Conservation (phyloP, 2,888 invertebrate genomes). For the Monoplex corrugatus region DNA sequence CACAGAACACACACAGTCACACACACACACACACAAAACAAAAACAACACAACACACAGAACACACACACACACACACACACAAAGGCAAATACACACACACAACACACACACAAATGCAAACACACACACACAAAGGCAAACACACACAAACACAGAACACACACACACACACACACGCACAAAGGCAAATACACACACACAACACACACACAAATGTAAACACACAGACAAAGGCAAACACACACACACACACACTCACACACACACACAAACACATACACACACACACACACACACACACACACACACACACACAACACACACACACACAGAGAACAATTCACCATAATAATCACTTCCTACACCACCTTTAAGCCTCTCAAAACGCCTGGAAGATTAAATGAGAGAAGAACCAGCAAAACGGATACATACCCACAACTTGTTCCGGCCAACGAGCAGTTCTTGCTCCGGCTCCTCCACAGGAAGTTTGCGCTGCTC, state of each 20-base stretch:
- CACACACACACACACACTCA: neutral
- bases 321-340: neutral
- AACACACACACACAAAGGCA: neutral
- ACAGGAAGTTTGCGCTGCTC: conserved; percentile 66
- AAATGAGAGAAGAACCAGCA: too few relatives aligned
- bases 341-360: too few relatives aligned
- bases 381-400: neutral
- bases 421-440: conserved; percentile 71
- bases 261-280: neutral
- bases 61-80: conserved; percentile 2
- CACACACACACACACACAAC: neutral
- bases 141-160: neutral
- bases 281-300: neutral
- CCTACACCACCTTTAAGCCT: neutral
- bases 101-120: neutral
- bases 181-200: neutral
- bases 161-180: neutral
- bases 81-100: neutral
- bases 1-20: neutral
- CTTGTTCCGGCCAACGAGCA: conserved; percentile 67
- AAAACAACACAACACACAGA: too few relatives aligned
- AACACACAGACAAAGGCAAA: neutral
- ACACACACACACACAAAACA: neutral
- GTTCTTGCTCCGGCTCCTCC: conserved; percentile 46
- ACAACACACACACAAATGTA: neutral